Conservation (phyloP, 2,797 vertebrate genomes). For the Clamator glandarius region DNA sequence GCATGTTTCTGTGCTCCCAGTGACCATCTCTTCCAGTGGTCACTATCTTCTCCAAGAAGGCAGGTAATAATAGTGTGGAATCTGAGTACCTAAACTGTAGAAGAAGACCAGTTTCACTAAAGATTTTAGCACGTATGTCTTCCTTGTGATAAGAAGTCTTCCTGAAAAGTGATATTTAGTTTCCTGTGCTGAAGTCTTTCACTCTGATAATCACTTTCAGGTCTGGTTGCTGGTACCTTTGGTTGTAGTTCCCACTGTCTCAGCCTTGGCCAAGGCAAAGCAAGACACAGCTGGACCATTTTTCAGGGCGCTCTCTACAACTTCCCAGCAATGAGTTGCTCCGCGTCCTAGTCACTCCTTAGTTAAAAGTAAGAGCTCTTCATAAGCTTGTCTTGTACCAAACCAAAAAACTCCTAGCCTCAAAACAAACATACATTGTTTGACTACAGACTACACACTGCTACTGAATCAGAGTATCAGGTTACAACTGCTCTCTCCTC, state of each 20-base stretch:
- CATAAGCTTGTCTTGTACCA: neutral
- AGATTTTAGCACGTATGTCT: neutral
- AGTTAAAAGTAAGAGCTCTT: neutral
- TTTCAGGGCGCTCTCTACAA: neutral
- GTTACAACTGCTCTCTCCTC: neutral
- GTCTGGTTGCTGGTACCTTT: neutral
- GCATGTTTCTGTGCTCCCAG: neutral
- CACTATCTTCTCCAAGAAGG: neutral
- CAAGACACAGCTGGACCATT: neutral
- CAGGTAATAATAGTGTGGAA: neutral
- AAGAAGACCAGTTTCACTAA: neutral
- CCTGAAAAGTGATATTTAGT: neutral
- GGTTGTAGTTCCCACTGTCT: neutral
- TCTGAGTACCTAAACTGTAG: neutral
- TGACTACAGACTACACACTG: neutral
- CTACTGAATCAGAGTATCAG: neutral
- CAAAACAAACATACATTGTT: neutral
- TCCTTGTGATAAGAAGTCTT: neutral
- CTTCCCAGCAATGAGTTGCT: neutral
- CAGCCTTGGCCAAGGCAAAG: rapidly evolving
- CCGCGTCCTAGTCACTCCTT: neutral
- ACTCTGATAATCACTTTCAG: neutral
- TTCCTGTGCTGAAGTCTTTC: neutral
- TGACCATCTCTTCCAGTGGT: neutral
- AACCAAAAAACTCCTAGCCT: rapidly evolving